Conservation (phyloP, 2,113 vertebrate genomes). For the Pelecanoides urinatrix region DNA sequence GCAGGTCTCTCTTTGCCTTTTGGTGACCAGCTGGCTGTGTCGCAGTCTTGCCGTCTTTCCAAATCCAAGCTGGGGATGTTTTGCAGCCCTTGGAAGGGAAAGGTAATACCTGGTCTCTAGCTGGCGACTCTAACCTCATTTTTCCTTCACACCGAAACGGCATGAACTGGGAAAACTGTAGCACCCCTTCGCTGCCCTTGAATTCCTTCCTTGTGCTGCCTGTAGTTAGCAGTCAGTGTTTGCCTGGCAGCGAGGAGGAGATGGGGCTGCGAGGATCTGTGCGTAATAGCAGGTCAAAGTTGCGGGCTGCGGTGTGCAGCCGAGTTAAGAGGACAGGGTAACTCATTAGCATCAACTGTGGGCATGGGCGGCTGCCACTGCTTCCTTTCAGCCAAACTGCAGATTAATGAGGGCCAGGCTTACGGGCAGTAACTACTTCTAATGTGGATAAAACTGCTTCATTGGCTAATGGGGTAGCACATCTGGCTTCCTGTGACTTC, state of each 20-base stretch:
- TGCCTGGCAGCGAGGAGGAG: neutral
- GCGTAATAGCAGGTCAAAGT: neutral
- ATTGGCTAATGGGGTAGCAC: neutral
- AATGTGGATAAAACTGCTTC: neutral
- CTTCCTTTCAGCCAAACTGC: neutral
- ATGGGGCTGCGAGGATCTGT: neutral
- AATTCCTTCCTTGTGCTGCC: neutral
- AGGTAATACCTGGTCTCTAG: neutral
- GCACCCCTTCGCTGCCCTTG: neutral
- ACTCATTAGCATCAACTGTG: neutral
- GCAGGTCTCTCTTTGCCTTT: neutral
- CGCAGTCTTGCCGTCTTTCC: neutral
- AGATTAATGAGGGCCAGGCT: neutral
- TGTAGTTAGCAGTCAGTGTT: neutral
- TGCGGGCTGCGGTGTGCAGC: neutral
- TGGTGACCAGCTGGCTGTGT: neutral
- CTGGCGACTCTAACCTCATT: neutral
- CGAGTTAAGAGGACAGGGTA: neutral
- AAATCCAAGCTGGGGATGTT: neutral
- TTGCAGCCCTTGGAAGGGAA: neutral
- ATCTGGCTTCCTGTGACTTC: neutral
- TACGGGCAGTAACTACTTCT: neutral
- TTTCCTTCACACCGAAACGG: neutral
- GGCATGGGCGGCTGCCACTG: neutral
- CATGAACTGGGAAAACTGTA: accelerated